Evolutionary conservation across 2,797 vertebrate genomes (phyloP).

Genomic region (Poecile montanus): DNA sequence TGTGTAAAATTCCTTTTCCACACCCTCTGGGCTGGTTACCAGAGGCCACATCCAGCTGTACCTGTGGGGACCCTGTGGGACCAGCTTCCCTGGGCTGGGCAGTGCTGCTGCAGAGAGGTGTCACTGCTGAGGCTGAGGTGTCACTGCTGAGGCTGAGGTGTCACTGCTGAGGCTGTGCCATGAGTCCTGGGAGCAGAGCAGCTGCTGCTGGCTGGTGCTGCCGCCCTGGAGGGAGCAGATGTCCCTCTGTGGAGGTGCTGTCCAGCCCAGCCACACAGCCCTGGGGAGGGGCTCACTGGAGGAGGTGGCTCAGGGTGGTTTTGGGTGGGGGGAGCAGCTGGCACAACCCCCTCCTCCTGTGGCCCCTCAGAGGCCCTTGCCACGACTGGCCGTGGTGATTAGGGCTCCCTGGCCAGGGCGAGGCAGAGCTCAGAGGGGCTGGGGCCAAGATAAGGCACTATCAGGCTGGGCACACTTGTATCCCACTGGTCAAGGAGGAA

Average conservation of each 20-base stretch:
- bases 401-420: not conserved
- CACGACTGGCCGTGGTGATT: not conserved
- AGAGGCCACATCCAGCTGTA: rapidly evolving
- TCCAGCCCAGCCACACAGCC: not conserved
- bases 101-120: not conserved
- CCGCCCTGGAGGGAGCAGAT: not conserved
- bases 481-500: not conserved
- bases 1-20: not conserved
- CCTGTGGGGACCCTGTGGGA: not conserved
- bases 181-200: not conserved
- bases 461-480: not conserved
- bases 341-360: rapidly evolving
- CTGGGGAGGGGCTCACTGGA: rapidly evolving
- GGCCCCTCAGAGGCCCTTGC: not conserved
- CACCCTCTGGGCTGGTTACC: not conserved
- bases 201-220: not conserved
- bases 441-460: slow-evolving; percentile 49
- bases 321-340: not conserved
- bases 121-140: not conserved
- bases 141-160: not conserved
- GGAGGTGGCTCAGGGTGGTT: not conserved
- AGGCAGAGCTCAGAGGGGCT: not conserved
- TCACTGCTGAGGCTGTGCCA: not conserved
- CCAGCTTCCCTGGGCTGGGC: not conserved
- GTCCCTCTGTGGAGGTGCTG: not conserved